A percentile compares a stretch with the other conserved stretches of the same genome.
Conservation (phyloP, 2,888 invertebrate species). For the Malthinus seriepunctatus region DNA sequence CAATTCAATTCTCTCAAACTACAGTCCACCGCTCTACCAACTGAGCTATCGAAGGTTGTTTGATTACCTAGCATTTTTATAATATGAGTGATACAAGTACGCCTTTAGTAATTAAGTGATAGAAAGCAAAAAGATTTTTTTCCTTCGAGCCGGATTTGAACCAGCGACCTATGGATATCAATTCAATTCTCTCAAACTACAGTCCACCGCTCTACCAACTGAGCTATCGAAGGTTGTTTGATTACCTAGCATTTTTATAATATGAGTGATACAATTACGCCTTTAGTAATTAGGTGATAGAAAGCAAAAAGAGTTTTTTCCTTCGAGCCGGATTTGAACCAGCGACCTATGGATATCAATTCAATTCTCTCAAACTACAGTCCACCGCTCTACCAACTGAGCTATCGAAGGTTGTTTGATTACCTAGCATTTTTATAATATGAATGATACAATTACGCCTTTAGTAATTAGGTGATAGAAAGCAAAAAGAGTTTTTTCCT, state of each 20-base stretch:
- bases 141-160: slow-evolving; percentile 72
- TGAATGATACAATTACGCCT: neutral
- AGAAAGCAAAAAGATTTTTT: neutral
- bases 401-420: slow-evolving; percentile 46
- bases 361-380: slow-evolving; percentile 39
- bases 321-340: slow-evolving; percentile 72
- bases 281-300: neutral
- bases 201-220: slow-evolving; percentile 54
- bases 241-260: neutral
- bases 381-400: slow-evolving; percentile 54
- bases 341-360: slow-evolving; percentile 66
- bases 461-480: too few species aligned
- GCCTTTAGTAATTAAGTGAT: neutral
- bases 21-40: slow-evolving; percentile 54
- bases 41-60: slow-evolving; percentile 49
- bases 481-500: too few species aligned
- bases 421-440: neutral
- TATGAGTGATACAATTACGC: neutral
- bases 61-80: neutral
- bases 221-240: slow-evolving; percentile 47
- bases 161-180: slow-evolving; percentile 69
- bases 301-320: slow-evolving; percentile 39
- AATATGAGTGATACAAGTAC: neutral
- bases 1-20: slow-evolving; percentile 36
- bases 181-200: slow-evolving; percentile 35